Evolutionary conservation across 2,888 invertebrate species (phyloP).

Genomic region (Ormyrus nitidulus): DNA sequence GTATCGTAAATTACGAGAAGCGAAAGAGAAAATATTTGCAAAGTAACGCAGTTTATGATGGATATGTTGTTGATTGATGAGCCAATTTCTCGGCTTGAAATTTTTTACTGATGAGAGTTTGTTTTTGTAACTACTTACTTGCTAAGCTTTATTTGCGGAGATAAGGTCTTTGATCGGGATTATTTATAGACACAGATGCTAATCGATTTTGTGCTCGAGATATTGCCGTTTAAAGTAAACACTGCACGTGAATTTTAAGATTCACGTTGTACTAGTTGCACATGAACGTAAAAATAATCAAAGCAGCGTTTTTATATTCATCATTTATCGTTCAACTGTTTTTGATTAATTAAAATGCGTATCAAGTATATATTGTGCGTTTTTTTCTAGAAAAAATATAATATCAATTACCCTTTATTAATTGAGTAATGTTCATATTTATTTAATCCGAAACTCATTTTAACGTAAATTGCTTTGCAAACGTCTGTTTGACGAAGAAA

Average conservation of each 20-base stretch:
- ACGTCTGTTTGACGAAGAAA: too few relatives aligned
- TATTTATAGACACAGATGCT: constrained; percentile 45
- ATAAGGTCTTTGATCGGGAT: constrained; percentile 52
- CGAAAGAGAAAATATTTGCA: neutral
- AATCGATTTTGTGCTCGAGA: constrained; percentile 37
- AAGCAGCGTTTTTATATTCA: too few relatives aligned
- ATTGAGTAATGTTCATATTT: too few relatives aligned
- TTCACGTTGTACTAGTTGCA: constrained; percentile 1
- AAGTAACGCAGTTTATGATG: too few relatives aligned
- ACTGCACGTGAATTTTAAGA: neutral
- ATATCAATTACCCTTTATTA: too few relatives aligned
- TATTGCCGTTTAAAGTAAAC: constrained; percentile 26
- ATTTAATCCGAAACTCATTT: too few relatives aligned
- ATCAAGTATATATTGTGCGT: neutral
- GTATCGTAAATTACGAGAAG: neutral
- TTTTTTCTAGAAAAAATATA: neutral
- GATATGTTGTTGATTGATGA: too few relatives aligned
- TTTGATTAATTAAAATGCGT: too few relatives aligned
- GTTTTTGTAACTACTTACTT: neutral
- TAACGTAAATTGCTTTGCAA: too few relatives aligned
- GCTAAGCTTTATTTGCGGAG: constrained; percentile 24
- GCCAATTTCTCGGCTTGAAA: too few relatives aligned
- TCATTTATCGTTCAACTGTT: too few relatives aligned
- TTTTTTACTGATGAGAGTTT: neutral
- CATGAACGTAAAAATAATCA: too few relatives aligned